A percentile compares a stretch with the other conserved stretches of the same genome.
These are phyloP conservation scores for Acheta domesticus DNA, from an alignment of 2,888 invertebrate species.

Conservation along the genomic window DNA sequence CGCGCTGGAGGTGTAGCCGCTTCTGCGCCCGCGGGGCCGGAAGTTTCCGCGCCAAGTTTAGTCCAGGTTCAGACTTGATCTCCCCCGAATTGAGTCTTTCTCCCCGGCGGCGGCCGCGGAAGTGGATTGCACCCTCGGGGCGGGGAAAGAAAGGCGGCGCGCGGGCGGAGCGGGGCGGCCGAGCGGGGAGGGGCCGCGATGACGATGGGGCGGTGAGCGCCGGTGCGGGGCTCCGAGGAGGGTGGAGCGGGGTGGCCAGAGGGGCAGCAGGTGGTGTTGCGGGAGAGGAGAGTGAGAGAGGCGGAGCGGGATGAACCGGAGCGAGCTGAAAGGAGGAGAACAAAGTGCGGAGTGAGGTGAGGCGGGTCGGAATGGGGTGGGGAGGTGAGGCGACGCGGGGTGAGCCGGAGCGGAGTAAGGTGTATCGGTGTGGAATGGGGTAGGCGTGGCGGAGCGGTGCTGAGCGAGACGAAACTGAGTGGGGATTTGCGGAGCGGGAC, in stretches of 20 bases:
- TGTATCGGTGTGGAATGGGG: no score
- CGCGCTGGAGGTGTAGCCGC: not conserved
- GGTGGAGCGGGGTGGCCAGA: not conserved
- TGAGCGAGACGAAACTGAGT: no score
- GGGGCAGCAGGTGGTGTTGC: not conserved
- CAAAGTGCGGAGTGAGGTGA: no score
- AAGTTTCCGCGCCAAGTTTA: slow-evolving; percentile 6
- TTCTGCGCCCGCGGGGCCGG: not conserved
- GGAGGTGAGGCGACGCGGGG: no score
- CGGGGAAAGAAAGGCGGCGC: not conserved
- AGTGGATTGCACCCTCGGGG: slow-evolving; percentile 18
- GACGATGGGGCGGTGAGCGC: not conserved
- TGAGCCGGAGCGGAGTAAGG: no score
- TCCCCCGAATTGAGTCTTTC: slow-evolving; percentile 7
- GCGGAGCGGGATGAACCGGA: not conserved
- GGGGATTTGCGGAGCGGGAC: no score
- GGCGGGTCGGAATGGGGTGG: no score
- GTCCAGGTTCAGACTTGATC: slow-evolving; percentile 11
- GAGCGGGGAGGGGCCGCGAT: not conserved
- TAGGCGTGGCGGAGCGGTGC: no score
- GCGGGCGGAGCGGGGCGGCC: not conserved
- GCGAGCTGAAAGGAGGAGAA: no score
- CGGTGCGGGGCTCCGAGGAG: not conserved
- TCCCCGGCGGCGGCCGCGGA: not conserved
- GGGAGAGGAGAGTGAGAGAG: not conserved